phyloP scores from a whole-genome alignment of 2,113 vertebrate species.

The Hystrix cristata region DNA sequence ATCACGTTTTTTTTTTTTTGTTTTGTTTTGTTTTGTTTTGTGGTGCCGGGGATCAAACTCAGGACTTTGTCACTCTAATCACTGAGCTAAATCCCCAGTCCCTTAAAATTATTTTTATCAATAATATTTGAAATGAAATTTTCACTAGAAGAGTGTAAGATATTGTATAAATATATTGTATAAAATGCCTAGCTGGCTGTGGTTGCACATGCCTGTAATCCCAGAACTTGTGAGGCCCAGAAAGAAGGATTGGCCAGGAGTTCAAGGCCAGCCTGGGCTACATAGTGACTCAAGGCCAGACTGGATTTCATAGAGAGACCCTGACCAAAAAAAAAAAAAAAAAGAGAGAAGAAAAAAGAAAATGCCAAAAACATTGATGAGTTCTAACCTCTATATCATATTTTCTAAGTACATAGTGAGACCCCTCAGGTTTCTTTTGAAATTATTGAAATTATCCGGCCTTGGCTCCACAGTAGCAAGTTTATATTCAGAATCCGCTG shows the following conservation, averaged over 20 bases:
- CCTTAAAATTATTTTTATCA: not conserved
- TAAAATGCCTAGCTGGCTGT: not conserved
- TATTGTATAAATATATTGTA: not conserved
- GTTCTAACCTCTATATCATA: not conserved
- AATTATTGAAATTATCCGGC: not conserved
- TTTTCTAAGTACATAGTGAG: not conserved
- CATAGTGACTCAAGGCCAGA: not conserved
- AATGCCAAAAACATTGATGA: not conserved
- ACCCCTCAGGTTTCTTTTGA: not conserved
- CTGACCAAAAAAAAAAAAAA: not conserved
- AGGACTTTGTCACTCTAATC: no score
- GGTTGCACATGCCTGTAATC: not conserved
- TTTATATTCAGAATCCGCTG: not conserved
- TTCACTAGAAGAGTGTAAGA: not conserved
- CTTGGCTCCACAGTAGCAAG: not conserved
- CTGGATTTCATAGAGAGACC: not conserved
- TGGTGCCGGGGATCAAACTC: no score
- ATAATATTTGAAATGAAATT: constrained; percentile 5
- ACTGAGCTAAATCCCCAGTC: no score
- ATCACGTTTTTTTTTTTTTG: no score
- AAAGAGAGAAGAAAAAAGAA: no score
- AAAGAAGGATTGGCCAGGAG: not conserved
- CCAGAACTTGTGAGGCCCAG: not conserved
- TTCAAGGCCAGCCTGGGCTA: not conserved
- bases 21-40: no score